These are phyloP conservation scores for Sycobia sp. DNA, from an alignment of 1,140 invertebrate species.

Conservation along the genomic window DNA sequence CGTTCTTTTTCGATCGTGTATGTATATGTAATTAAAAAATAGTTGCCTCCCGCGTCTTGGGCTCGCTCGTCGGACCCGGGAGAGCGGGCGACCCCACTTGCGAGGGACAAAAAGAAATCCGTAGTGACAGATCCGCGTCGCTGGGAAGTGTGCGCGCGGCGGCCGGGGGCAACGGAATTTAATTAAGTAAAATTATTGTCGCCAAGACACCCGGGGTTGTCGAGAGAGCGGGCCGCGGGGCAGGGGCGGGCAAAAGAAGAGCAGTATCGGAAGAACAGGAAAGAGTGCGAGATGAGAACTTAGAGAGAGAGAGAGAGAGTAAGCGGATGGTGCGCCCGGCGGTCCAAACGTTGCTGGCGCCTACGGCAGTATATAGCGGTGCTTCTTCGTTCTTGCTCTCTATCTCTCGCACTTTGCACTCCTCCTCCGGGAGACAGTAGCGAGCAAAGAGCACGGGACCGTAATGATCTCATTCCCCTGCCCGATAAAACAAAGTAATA, in stretches of 20 bases:
- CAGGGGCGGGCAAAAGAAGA: constrained; percentile 29
- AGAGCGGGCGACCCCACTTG: too few species aligned
- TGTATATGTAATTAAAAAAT: constrained; percentile 23
- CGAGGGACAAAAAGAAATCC: constrained; percentile 26
- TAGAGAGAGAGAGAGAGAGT: too few species aligned
- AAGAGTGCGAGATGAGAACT: too few species aligned
- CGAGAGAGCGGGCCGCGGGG: constrained; percentile 36
- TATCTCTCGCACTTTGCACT: too few species aligned
- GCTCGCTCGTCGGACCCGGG: too few species aligned
- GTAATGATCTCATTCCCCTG: constrained; percentile 56
- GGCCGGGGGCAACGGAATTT: constrained; percentile 61
- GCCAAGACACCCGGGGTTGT: constrained; percentile 51
- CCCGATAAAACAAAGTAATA: constrained; percentile 56
- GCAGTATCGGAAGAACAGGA: too few species aligned
- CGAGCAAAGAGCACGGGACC: constrained; percentile 15
- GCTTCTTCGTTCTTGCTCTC: too few species aligned
- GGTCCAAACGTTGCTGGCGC: constrained; percentile 37
- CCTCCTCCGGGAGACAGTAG: too few species aligned
- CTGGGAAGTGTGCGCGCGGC: too few species aligned
- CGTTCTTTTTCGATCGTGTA: too few species aligned
- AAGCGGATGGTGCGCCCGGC: too few species aligned
- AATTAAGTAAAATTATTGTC: constrained; percentile 65
- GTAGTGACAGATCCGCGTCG: constrained; percentile 29
- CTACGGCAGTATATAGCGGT: too few species aligned
- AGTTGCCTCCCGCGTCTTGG: neutral